Base-by-base conservation (phyloP, 2,113 vertebrate species). In the Oncorhynchus kisutch region DNA sequence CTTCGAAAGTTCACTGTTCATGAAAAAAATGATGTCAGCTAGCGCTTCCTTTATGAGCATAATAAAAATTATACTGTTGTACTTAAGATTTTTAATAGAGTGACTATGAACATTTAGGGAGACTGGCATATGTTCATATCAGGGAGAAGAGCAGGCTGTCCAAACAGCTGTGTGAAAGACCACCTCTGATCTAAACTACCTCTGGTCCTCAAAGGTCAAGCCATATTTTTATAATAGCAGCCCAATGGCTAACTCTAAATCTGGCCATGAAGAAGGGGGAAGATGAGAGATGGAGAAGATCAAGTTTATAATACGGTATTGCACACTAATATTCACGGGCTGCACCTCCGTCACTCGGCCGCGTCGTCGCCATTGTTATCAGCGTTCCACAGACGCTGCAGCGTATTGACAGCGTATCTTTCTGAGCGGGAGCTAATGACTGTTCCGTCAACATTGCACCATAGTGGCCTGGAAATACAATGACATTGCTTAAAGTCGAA, bases 31-130 rank as follows among this genome's bases (percentile, higher is more conserved):
- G 93, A 95, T 94, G 93, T 92, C 89, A 90, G 92, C 92, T 91
- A 89, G 94, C 91, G 85, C 92, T 92, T 91, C 93, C 93, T 96
- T 96, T 96, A 96, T 95, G 93, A 90, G 88, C 91, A 82, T 93
- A 91, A 94, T 97, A 96, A 96, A 92, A 96, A 95, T 95, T 94
- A 95, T 93, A 92, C 89, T 93, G 94, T 94, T 90, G 95, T 94
- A 94, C 95, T 96, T 96, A 95, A 94, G 94, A 94, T 95, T 95
- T 90, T 96, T 96, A 96, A 97, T 96, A 95, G 95, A 96, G 95
- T 95, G 93, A 90, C 94, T 92, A 92, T 90, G 94, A 92, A 88
- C 93, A 94, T 95, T 96, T 94, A 95, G 94, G 91, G 92, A 95
- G 95, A 96, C 94, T 92, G 94, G 94, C 95, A 90, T 90, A 92